Evolutionary conservation across 2,888 invertebrate genomes (phyloP).

Genomic region (Muscina levida): DNA sequence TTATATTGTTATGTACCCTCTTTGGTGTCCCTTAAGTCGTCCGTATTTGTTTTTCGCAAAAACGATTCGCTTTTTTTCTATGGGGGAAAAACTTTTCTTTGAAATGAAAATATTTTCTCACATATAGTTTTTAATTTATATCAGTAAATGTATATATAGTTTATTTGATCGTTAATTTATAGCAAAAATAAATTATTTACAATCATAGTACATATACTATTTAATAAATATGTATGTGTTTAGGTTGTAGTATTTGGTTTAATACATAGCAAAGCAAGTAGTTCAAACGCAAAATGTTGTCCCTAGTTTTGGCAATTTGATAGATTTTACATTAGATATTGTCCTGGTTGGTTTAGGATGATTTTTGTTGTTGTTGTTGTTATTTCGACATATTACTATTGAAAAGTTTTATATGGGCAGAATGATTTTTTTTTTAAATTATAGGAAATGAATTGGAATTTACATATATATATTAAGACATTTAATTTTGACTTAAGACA

Average conservation of each 20-base stretch:
- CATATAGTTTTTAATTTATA: slow-evolving; percentile 37
- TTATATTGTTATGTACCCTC: too few relatives aligned
- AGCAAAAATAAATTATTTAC: slow-evolving; percentile 65
- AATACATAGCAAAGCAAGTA: slow-evolving; percentile 48
- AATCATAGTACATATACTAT: too few relatives aligned
- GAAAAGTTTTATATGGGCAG: slow-evolving; percentile 59
- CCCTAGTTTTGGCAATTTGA: background rate
- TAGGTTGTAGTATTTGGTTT: background rate
- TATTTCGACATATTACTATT: background rate
- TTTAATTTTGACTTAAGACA: too few relatives aligned
- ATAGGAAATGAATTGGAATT: too few relatives aligned
- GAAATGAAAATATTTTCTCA: slow-evolving; percentile 40
- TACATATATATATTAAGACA: too few relatives aligned
- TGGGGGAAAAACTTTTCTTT: background rate
- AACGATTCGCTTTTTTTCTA: slow-evolving; percentile 17
- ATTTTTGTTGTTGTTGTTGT: too few relatives aligned
- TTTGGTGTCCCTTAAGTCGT: slow-evolving; percentile 9
- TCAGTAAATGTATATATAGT: slow-evolving; percentile 20
- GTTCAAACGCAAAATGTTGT: slow-evolving; percentile 8
- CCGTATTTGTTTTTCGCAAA: background rate
- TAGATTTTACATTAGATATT: slow-evolving; percentile 71
- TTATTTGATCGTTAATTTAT: slow-evolving; percentile 53
- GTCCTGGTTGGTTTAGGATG: slow-evolving; percentile 68
- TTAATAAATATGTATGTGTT: background rate
- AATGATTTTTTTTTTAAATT: slow-evolving; percentile 22